phyloP scores from a whole-genome alignment of 1,140 invertebrate genomes.

The Rhopalosiphum padi region DNA sequence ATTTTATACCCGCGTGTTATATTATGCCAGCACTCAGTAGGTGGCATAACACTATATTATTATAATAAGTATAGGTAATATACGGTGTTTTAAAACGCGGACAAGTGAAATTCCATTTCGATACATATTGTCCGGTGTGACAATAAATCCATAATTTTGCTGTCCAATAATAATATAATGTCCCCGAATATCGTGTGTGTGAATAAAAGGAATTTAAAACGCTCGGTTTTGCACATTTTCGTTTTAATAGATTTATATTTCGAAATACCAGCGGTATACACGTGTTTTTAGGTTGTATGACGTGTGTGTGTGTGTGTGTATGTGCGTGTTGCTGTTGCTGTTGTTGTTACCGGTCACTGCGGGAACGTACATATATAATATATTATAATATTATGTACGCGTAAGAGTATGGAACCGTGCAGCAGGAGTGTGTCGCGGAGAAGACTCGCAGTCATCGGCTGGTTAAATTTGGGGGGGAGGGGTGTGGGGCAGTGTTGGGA shows the following conservation, averaged over 20 bases:
- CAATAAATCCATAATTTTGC: slow-evolving; percentile 12
- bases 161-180: background rate
- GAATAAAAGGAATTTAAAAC: background rate
- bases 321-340: background rate
- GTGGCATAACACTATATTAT: background rate
- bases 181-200: background rate
- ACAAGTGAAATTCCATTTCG: slow-evolving; percentile 13
- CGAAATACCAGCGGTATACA: background rate
- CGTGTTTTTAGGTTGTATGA: slow-evolving; percentile 1
- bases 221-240: background rate
- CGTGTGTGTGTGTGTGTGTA: background rate
- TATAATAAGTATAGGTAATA: background rate
- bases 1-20: background rate
- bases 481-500: background rate
- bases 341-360: background rate
- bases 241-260: background rate
- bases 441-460: background rate
- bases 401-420: background rate
- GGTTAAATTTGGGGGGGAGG: too few relatives aligned
- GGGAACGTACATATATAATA: background rate
- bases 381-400: background rate
- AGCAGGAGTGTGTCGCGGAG: background rate
- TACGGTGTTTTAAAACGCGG: background rate
- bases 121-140: background rate
- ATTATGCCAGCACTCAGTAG: background rate